Evolutionary conservation across 2,888 invertebrate genomes (phyloP).

Genomic region (Plebejus melissa): DNA sequence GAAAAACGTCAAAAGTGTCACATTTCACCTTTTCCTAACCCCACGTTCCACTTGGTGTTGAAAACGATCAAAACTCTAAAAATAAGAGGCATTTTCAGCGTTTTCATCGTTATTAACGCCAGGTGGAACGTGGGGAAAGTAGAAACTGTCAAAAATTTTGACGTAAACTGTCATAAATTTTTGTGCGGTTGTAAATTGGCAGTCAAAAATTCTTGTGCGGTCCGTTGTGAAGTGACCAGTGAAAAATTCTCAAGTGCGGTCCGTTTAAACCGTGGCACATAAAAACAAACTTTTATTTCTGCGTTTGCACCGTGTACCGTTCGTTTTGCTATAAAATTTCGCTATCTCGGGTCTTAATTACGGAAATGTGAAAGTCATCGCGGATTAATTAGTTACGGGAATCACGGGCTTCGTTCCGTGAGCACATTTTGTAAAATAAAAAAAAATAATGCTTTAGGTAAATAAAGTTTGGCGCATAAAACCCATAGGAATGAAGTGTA

Average conservation of each 20-base stretch:
- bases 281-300: conserved; percentile 2
- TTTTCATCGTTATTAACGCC: no score
- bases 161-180: background rate
- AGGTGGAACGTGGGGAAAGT: background rate
- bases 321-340: conserved; percentile 10
- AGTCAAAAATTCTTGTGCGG: background rate
- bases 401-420: background rate
- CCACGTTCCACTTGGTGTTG: no score
- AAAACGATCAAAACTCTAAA: no score
- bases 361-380: conserved; percentile 18
- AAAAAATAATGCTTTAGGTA: background rate
- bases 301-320: background rate
- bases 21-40: background rate
- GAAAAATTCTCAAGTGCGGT: background rate
- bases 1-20: background rate
- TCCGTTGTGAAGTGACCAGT: background rate
- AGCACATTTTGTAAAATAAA: background rate
- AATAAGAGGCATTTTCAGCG: no score
- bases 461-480: no score
- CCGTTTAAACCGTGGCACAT: background rate
- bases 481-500: no score
- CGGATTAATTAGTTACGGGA: background rate
- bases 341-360: conserved; percentile 7
- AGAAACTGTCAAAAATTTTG: background rate
- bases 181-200: background rate